Percentiles rank a stretch among this genome's conserved stretches.
These are phyloP conservation scores for Cactoblastis cactorum DNA, from an alignment of 2,888 invertebrate species.

Conservation along the genomic window DNA sequence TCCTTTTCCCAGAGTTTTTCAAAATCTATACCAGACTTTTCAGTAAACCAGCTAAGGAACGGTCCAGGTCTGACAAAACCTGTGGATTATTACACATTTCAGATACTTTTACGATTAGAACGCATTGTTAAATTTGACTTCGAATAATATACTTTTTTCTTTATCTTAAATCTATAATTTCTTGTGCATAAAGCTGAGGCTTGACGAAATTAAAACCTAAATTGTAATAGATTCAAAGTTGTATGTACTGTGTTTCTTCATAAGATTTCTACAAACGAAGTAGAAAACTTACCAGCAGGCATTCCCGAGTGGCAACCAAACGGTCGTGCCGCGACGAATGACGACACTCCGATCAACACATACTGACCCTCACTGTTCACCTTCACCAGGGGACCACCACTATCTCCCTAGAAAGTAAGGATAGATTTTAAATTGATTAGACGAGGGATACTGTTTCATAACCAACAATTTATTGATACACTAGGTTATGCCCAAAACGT, in stretches of 20 bases:
- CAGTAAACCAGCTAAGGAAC: constrained; percentile 54
- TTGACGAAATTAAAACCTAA: no score
- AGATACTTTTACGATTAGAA: no score
- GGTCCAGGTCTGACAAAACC: constrained; percentile 65
- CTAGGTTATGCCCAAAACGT: no score
- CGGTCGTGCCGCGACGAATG: constrained; percentile 58
- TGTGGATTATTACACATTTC: constrained; percentile 22
- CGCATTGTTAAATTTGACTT: background rate
- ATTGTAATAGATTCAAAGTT: no score
- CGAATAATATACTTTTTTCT: no score
- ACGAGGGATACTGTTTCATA: background rate
- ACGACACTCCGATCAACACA: constrained; percentile 54
- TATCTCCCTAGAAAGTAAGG: constrained; percentile 52
- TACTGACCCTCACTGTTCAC: constrained; percentile 36
- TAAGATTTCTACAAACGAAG: no score
- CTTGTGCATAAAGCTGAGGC: no score
- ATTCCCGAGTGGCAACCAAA: constrained; percentile 64
- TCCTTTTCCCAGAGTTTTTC: constrained; percentile 47
- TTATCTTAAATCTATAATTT: no score
- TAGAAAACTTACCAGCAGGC: constrained; percentile 55
- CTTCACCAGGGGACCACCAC: constrained; percentile 65
- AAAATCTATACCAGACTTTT: constrained; percentile 56
- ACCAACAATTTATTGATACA: no score
- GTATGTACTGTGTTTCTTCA: background rate
- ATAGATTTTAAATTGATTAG: background rate